A percentile compares a stretch with the other conserved stretches of the same genome.
These are phyloP conservation scores for Nicator chloris DNA, from an alignment of 2,113 vertebrate species.

Conservation along the genomic window DNA sequence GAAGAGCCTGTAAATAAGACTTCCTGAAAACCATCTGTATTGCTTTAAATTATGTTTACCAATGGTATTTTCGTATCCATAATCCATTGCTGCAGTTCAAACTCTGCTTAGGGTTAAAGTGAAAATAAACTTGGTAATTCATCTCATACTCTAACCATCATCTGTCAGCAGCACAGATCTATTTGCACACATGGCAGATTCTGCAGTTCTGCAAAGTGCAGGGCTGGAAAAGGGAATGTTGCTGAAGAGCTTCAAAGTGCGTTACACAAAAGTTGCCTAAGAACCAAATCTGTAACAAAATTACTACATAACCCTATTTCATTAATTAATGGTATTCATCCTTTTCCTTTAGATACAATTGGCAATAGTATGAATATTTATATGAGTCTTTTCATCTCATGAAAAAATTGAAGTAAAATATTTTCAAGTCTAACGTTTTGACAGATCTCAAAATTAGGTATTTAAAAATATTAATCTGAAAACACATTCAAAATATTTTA, in stretches of 20 bases:
- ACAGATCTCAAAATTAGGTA: neutral
- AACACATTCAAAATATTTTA: neutral
- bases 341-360: neutral
- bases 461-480: neutral
- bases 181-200: neutral
- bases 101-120: neutral
- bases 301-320: neutral
- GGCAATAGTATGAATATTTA: neutral
- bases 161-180: neutral
- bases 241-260: neutral
- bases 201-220: neutral
- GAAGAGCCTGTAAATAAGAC: neutral
- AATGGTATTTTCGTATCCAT: neutral
- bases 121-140: neutral
- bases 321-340: neutral
- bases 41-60: neutral
- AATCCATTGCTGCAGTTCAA: neutral
- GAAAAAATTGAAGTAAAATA: neutral
- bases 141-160: neutral
- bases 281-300: neutral
- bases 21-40: neutral
- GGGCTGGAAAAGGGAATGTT: neutral
- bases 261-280: neutral
- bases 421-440: neutral
- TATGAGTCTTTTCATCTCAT: neutral